A percentile compares a stretch with the other conserved stretches of the same genome.
Evolutionary conservation across 2,797 vertebrate species (phyloP).

Genomic region (Peromyscus nudipes): DNA sequence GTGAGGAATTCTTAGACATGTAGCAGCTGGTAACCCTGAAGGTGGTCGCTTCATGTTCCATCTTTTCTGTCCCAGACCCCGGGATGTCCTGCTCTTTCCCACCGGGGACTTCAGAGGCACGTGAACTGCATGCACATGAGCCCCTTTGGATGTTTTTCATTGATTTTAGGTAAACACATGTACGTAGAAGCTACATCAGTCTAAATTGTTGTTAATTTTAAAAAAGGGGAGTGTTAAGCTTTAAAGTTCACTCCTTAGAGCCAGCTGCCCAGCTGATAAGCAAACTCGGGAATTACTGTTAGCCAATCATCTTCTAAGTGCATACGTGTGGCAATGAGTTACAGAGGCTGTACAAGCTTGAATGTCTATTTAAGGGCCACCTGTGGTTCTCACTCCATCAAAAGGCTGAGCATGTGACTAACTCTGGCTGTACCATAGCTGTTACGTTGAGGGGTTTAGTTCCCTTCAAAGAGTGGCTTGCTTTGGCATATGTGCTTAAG

Average conservation of each 20-base stretch:
- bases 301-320: not conserved
- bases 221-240: not conserved
- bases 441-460: not conserved
- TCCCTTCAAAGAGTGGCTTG: not conserved
- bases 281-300: not conserved
- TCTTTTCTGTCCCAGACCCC: not conserved
- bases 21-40: not conserved
- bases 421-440: not conserved
- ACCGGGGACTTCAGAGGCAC: not conserved
- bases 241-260: not conserved
- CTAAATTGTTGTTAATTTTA: conserved; percentile 2
- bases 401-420: conserved; percentile 10
- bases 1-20: not conserved
- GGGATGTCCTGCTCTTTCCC: not conserved
- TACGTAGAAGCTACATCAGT: not conserved
- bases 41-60: not conserved
- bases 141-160: not conserved
- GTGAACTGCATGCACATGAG: accelerated
- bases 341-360: not conserved
- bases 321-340: not conserved
- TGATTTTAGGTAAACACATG: not conserved
- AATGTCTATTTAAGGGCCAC: not conserved
- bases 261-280: not conserved
- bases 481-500: not conserved
- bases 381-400: not conserved